Evolutionary conservation across 2,888 invertebrate genomes (phyloP).

Genomic region (Aquatica leii): DNA sequence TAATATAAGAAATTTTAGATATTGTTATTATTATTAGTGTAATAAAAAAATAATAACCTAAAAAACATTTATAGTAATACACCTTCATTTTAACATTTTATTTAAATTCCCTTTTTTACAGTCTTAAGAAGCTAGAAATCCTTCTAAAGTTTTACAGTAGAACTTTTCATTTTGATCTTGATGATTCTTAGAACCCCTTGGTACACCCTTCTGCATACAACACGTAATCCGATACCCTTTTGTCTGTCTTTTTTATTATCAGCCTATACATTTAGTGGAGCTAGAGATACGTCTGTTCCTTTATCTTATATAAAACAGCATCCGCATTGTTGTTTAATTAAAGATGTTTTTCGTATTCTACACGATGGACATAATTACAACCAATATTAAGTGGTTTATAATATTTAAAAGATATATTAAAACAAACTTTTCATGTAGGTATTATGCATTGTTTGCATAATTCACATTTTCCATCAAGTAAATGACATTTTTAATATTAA

Average conservation of each 20-base stretch:
- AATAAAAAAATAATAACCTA: no score
- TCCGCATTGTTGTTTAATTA: not conserved
- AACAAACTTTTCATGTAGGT: slow-evolving; percentile 8
- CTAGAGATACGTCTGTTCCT: slow-evolving; percentile 11
- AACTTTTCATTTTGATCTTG: slow-evolving; percentile 29
- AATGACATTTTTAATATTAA: slow-evolving; percentile 53
- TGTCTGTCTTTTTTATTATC: slow-evolving; percentile 30
- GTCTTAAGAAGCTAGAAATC: not conserved
- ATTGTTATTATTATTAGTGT: no score
- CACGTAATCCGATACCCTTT: slow-evolving; percentile 34
- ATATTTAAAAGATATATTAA: slow-evolving; percentile 11
- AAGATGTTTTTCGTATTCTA: no score
- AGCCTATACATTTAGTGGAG: slow-evolving; percentile 19
- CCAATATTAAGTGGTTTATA: not conserved
- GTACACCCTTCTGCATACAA: slow-evolving; percentile 28
- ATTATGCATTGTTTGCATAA: slow-evolving; percentile 31
- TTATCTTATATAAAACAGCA: not conserved
- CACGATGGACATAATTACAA: no score
- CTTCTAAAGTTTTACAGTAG: slow-evolving; percentile 6
- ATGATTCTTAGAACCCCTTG: slow-evolving; percentile 24
- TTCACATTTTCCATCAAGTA: slow-evolving; percentile 43
- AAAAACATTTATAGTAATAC: no score
- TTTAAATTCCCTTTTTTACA: not conserved
- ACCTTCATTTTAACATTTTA: no score
- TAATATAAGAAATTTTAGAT: no score